These are phyloP conservation scores for Eulemur mongoz DNA, from an alignment of 2,797 vertebrate genomes.

Conservation along the genomic window DNA sequence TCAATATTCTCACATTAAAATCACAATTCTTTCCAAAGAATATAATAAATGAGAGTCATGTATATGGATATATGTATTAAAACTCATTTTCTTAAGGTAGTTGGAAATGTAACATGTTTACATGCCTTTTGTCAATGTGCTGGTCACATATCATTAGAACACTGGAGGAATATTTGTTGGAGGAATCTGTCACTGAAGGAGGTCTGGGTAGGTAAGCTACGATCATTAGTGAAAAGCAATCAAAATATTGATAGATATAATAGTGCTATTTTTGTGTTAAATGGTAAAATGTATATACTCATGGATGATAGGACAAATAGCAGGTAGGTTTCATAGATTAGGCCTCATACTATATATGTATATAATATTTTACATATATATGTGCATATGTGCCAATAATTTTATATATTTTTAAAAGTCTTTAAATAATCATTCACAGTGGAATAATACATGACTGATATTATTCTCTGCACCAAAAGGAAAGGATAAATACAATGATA, in stretches of 20 bases:
- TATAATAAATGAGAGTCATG: not conserved
- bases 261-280: not conserved
- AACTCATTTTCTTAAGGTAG: not conserved
- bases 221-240: not conserved
- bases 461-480: not conserved
- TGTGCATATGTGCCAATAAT: not conserved
- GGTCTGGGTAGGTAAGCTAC: not conserved
- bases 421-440: not conserved
- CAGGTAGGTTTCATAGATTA: slow-evolving; percentile 11
- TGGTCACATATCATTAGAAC: not conserved
- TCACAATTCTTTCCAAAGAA: not conserved
- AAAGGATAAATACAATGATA: not conserved
- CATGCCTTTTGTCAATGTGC: not conserved
- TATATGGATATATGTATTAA: not conserved
- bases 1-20: not conserved
- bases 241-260: not conserved
- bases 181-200: not conserved
- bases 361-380: slow-evolving; percentile 14
- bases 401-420: not conserved
- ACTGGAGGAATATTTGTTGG: not conserved
- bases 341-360: not conserved
- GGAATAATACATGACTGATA: not conserved
- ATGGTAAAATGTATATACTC: not conserved
- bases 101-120: not conserved
- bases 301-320: not conserved